phyloP scores from a whole-genome alignment of 2,797 vertebrate species.

The Stomatorhinus walkeri region DNA sequence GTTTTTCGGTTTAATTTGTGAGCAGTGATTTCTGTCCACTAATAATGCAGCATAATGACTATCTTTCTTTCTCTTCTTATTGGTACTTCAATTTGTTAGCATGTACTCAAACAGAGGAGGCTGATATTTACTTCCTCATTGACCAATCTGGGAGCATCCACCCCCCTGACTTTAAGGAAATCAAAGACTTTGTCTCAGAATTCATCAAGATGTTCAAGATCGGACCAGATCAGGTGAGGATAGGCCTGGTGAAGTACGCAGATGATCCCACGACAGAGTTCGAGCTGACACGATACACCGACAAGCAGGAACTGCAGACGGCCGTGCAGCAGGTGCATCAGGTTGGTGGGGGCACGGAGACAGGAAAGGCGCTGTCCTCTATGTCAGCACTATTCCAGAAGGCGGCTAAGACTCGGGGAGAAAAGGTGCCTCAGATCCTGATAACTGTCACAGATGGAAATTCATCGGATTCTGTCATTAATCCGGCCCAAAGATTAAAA shows the following conservation, averaged over 20 bases:
- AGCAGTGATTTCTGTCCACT: background rate
- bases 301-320: conserved; percentile 38
- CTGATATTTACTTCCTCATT: conserved; percentile 78
- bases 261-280: conserved; percentile 50
- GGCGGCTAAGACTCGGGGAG: conserved; percentile 40
- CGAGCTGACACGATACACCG: conserved; percentile 42
- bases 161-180: conserved; percentile 59
- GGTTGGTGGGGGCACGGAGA: conserved; percentile 56
- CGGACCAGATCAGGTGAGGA: conserved; percentile 55
- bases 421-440: conserved; percentile 57
- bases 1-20: background rate
- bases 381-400: conserved; percentile 55
- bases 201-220: conserved; percentile 59
- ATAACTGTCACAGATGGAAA: conserved; percentile 72
- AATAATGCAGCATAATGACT: background rate
- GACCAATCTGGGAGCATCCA: conserved; percentile 71
- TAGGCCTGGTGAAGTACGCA: conserved; percentile 67
- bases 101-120: conserved; percentile 68
- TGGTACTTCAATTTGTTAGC: conserved; percentile 42
- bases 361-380: conserved; percentile 56
- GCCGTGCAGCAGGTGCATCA: conserved; percentile 59
- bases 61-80: background rate
- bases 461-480: conserved; percentile 59
- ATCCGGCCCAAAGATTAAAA: conserved; percentile 53
- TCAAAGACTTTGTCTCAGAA: conserved; percentile 70